Evolutionary conservation across 2,113 vertebrate genomes (phyloP), one percentile per base, ranked within the genome.

Genomic region (Toxotes chatareus): DNA sequence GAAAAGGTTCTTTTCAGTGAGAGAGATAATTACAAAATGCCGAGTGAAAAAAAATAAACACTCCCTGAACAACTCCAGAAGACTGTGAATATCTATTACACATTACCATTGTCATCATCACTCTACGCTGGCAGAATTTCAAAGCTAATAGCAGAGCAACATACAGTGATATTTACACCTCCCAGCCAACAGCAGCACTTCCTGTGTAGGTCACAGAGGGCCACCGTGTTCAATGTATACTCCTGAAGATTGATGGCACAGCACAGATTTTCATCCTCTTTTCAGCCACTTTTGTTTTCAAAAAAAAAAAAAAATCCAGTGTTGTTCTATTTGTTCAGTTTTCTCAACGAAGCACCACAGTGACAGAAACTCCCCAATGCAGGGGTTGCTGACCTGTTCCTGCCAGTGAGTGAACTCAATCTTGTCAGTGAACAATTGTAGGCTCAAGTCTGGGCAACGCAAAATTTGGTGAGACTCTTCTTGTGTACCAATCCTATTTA

Each of bases 151-250:
- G 44, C 16, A 5, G 32, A 72, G 73, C n/a, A 60, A 68, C 40
- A 23, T 7, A 66, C 34, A 49, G 57, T 67, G 66, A 63, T 13
- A 14, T n/a, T 65, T 17, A 73, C 61, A 78, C 66, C 61, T 80
- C 74, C 59, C 36, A 62, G 55, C 57, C 21, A 40, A 27, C 16
- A 72, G 82, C 82, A 90, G 68, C 82, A 70, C 73, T 80, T 86
- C 60, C 55, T 90, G 92, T 91, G 80, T 90, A 90, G 87, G 88
- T 91, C 87, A 92, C 75, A 72, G 64, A 80, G 46, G 74, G 65
- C 55, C 47, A 78, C 57, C 70, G 73, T 66, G 36, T 55, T 89
- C 67, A 69, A 76, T 75, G 74, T 49, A 83, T 71, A 73, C 87
- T 81, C 83, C 64, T 55, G 86, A 88, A 84, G 75, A 88, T 82